Evolutionary conservation across 2,888 invertebrate genomes (phyloP).

Genomic region (Hylaea fasciaria): DNA sequence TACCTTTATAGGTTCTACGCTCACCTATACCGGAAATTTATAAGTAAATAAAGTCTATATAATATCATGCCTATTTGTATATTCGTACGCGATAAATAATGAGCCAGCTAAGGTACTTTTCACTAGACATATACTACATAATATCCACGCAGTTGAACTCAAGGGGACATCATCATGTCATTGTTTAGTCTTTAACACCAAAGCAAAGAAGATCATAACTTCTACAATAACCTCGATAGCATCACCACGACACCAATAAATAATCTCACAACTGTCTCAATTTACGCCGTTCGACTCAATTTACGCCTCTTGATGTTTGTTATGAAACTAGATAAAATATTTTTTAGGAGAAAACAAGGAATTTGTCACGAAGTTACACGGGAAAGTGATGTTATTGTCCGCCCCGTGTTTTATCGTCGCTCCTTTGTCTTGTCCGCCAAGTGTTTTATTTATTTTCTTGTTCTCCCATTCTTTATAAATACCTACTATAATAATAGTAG

Average conservation of each 20-base stretch:
- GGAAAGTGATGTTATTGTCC: slow-evolving; percentile 32
- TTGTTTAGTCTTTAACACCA: too few relatives aligned
- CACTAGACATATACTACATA: too few relatives aligned
- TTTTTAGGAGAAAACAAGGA: slow-evolving; percentile 32
- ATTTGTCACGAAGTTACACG: slow-evolving; percentile 36
- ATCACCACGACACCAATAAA: neutral
- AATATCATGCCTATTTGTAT: too few relatives aligned
- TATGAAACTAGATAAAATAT: slow-evolving; percentile 35
- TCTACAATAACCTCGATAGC: neutral
- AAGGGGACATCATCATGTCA: too few relatives aligned
- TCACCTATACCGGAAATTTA: too few relatives aligned
- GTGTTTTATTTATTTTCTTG: slow-evolving; percentile 17
- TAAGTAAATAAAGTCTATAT: too few relatives aligned
- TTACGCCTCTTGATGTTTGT: slow-evolving; percentile 35
- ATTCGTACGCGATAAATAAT: too few relatives aligned
- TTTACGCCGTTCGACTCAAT: slow-evolving; percentile 12
- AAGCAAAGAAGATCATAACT: too few relatives aligned
- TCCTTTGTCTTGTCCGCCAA: slow-evolving; percentile 27
- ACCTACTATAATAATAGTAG: neutral
- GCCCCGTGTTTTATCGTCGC: slow-evolving; percentile 30
- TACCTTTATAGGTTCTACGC: too few relatives aligned
- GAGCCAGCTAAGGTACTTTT: too few relatives aligned
- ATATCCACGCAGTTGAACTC: too few relatives aligned
- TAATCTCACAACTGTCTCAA: neutral
- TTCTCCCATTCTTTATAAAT: slow-evolving; percentile 22